Conservation (phyloP, 2,113 vertebrate species). For the Clupea harengus region DNA sequence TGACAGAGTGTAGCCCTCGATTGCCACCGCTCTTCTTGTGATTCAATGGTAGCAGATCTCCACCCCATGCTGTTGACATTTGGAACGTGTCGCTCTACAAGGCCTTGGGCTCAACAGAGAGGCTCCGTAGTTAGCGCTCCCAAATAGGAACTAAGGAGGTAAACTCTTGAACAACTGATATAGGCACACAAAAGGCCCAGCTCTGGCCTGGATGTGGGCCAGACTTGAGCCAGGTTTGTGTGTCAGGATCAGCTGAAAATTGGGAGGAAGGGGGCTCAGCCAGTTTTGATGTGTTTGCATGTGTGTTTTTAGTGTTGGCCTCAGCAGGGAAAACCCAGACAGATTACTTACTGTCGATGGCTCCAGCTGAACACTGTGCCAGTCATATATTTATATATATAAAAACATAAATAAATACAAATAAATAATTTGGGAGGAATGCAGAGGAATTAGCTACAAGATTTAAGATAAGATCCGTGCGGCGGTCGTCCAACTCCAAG, state of each 20-base stretch:
- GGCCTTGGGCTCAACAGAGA: background rate
- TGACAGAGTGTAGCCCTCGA: background rate
- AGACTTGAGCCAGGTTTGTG: no score
- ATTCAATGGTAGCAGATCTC: background rate
- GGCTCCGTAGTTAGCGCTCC: background rate
- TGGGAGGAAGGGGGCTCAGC: no score
- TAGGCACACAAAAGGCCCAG: no score
- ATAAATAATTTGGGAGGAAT: background rate
- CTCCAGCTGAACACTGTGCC: background rate
- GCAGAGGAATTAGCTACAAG: background rate
- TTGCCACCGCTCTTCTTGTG: background rate
- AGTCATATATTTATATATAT: background rate
- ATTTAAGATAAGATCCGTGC: background rate
- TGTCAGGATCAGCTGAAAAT: no score
- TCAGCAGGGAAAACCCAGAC: background rate
- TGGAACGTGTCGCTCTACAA: background rate
- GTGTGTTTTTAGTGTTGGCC: background rate
- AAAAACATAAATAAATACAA: background rate
- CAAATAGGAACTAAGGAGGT: background rate
- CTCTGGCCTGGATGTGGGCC: no score
- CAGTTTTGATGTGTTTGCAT: background rate
- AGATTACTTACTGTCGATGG: background rate
- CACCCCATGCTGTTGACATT: background rate
- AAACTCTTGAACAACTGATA: background rate
- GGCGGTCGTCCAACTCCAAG: background rate